Percentiles rank a stretch among this genome's conserved stretches.
phyloP scores from a whole-genome alignment of 1,140 invertebrate genomes.

The Aphaenogaster rudis region DNA sequence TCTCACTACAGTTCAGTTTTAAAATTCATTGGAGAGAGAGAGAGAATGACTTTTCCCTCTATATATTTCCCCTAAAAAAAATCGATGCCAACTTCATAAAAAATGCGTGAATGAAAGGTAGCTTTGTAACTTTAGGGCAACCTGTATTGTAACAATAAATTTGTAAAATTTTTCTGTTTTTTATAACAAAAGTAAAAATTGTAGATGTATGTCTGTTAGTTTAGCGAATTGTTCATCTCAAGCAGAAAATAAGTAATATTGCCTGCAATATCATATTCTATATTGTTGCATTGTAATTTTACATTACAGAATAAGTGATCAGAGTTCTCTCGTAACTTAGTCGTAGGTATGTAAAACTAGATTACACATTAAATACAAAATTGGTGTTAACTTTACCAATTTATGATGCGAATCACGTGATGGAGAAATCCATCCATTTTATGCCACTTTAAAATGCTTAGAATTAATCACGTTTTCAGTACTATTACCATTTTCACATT shows the following conservation, averaged over 20 bases:
- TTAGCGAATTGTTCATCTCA: not conserved
- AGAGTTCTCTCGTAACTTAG: conserved; percentile 6
- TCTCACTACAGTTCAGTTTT: not conserved
- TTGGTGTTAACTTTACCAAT: conserved; percentile 6
- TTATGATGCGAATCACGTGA: not conserved
- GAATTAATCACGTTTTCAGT: not conserved
- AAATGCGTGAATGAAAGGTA: not conserved
- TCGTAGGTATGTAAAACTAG: not conserved
- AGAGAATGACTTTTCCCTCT: not conserved
- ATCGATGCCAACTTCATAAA: not conserved
- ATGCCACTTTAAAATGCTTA: not conserved
- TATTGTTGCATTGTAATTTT: not conserved
- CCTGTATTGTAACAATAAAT: not conserved
- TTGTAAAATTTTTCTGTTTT: not conserved
- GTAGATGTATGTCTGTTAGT: not conserved
- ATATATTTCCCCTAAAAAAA: not conserved
- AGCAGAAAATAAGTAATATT: not conserved
- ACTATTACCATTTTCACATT: not conserved
- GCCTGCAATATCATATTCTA: not conserved
- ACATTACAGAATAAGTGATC: not conserved
- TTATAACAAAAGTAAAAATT: not conserved
- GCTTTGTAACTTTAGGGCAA: not conserved
- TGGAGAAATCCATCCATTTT: not conserved
- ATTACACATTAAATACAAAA: not conserved
- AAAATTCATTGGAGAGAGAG: not conserved